Percentiles rank a stretch among this genome's conserved stretches.
These are phyloP conservation scores for Himalopsyche anomala DNA, from an alignment of 2,888 invertebrate genomes.

Conservation along the genomic window DNA sequence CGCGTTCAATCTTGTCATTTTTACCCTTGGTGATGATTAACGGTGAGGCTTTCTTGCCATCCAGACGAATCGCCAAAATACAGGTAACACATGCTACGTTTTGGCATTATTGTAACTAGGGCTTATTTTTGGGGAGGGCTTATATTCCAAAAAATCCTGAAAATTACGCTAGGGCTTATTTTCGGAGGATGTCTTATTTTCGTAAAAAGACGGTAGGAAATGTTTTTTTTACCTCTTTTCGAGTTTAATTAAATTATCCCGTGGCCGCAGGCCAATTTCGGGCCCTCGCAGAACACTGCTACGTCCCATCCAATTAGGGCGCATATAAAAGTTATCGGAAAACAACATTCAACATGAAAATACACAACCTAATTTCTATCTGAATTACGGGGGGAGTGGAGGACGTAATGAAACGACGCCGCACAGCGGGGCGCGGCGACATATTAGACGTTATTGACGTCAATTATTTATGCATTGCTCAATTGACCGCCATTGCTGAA, in stretches of 20 bases:
- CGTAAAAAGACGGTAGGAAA: too few relatives aligned
- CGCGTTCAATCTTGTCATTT: too few relatives aligned
- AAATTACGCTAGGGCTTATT: too few relatives aligned
- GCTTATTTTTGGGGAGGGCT: too few relatives aligned
- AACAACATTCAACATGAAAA: conserved; percentile 10
- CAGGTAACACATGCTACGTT: too few relatives aligned
- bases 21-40: too few relatives aligned
- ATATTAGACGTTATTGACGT: neutral
- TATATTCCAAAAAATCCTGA: too few relatives aligned
- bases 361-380: conserved; percentile 6
- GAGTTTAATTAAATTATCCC: too few relatives aligned
- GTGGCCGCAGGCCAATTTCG: neutral
- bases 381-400: neutral
- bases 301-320: neutral
- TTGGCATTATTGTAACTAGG: too few relatives aligned
- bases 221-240: neutral
- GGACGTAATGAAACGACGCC: neutral
- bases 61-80: too few relatives aligned
- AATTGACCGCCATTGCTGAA: neutral
- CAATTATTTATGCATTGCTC: conserved; percentile 13
- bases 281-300: neutral
- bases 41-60: too few relatives aligned
- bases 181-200: too few relatives aligned
- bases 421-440: conserved; percentile 27
- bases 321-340: neutral